Base-by-base conservation (phyloP, 2,797 vertebrate species). In the Lates japonicus region DNA sequence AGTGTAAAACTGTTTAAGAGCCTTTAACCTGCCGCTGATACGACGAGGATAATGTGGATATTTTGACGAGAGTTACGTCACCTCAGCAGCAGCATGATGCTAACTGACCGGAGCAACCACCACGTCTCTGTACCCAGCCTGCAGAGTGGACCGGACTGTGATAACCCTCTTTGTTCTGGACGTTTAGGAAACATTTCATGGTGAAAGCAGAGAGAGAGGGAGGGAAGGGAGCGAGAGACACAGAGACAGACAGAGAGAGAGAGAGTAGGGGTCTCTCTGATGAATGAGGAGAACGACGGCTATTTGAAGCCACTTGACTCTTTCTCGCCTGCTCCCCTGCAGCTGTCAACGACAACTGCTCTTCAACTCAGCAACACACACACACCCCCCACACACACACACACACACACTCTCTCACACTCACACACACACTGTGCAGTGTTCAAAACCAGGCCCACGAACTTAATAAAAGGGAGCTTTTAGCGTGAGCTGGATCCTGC, bases 301-400 rank as follows among this genome's bases (percentile, higher is more conserved):
- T 96, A 96, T 95, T 95, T 90, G 88, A 90, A 94, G 94, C 96
- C 96, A 96, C 96, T 97, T 96, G 96, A 96, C 96, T 94, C 91
- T 75, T 80, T 93, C 92, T 74, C 85, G 93, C 95, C 80, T 94
- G 91, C 87, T 95, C 94, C 90, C 93, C 60, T 93, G 96, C 98
- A 99, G 97, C 97, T 99, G 98, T 97, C 97, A 88, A 41, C 72
- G 94, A 97, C 98, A 99, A 97, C 97, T 99, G 97, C 96, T 97
- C 91, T 88, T 93, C 87, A 95, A 94, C 94, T 94, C 90, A 90
- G 92, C 1, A 22, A 93, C 93, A 69, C 55, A 93, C 92, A 93
- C 93, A 93, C 92, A 59, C 25, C 92, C 89, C 89, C 91, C 93
- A 93, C 94, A 59, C 35, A 93, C 92, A 93, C 93, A 94, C 94